These are phyloP conservation scores for Drosophila leontia DNA, from an alignment of 1,140 invertebrate species.

Conservation along the genomic window DNA sequence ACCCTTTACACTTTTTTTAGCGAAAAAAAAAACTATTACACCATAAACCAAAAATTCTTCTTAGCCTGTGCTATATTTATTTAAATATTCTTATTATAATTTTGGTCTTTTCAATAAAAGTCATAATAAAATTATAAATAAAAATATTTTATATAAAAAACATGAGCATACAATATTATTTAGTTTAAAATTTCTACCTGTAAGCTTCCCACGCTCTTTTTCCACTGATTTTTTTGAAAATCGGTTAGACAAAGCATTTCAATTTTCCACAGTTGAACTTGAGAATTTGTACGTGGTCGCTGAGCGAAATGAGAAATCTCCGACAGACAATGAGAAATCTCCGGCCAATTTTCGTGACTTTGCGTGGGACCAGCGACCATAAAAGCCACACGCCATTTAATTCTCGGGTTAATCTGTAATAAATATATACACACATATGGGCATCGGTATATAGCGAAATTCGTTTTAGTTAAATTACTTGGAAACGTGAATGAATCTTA, in stretches of 20 bases:
- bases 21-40: not conserved
- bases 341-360: slow-evolving; percentile 76
- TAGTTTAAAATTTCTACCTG: slow-evolving; percentile 5
- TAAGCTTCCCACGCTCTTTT: slow-evolving; percentile 46
- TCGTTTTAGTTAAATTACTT: slow-evolving; percentile 71
- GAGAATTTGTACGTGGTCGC: slow-evolving; percentile 47
- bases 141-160: not conserved
- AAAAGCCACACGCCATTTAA: slow-evolving; percentile 77
- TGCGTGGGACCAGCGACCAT: slow-evolving; percentile 73
- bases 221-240: slow-evolving; percentile 25
- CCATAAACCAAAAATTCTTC: too few species aligned
- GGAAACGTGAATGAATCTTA: slow-evolving; percentile 67
- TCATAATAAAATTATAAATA: too few species aligned
- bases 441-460: slow-evolving; percentile 44
- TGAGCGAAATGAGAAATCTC: slow-evolving; percentile 39
- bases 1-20: not conserved
- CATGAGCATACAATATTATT: not conserved
- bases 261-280: slow-evolving; percentile 39
- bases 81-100: too few species aligned
- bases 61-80: too few species aligned
- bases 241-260: slow-evolving; percentile 18
- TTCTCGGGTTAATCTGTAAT: slow-evolving; percentile 78
- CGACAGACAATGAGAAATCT: slow-evolving; percentile 48
- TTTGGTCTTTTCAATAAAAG: too few species aligned
- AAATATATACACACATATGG: slow-evolving; percentile 42